A percentile compares a stretch with the other conserved stretches of the same genome.
phyloP scores from a whole-genome alignment of 2,113 vertebrate species.

The Casuarius casuarius region DNA sequence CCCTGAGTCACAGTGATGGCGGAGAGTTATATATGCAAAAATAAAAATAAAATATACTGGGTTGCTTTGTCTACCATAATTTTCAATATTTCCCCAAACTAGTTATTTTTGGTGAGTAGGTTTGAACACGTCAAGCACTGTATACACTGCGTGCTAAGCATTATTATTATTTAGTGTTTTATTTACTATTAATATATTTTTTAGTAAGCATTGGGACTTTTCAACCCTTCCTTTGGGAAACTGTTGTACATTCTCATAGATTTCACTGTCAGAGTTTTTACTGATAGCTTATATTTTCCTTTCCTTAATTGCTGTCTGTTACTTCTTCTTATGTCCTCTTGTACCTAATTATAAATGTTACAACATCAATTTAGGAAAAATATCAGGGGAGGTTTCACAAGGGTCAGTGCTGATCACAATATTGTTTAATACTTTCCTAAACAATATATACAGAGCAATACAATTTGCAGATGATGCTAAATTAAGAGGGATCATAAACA shows the following conservation, averaged over 20 bases:
- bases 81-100: background rate
- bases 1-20: constrained; percentile 53
- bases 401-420: constrained; percentile 58
- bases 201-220: constrained; percentile 17
- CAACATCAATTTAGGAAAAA: constrained; percentile 55
- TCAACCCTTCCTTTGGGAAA: constrained; percentile 38
- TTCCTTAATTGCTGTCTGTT: constrained; percentile 61
- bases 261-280: constrained; percentile 53
- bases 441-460: constrained; percentile 57
- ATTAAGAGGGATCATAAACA: constrained; percentile 73
- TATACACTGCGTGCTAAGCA: background rate
- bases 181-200: constrained; percentile 41
- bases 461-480: constrained; percentile 66
- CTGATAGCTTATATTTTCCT: constrained; percentile 56
- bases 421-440: constrained; percentile 64
- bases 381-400: constrained; percentile 58
- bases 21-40: constrained; percentile 57
- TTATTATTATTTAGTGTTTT: constrained; percentile 37
- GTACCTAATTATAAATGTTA: constrained; percentile 64
- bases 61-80: constrained; percentile 40
- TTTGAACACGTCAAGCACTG: background rate
- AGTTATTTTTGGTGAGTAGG: background rate
- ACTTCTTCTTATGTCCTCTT: constrained; percentile 48
- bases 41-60: constrained; percentile 7
- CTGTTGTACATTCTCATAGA: constrained; percentile 29